Percentiles rank a stretch among this genome's conserved stretches.
phyloP scores from a whole-genome alignment of 1,140 invertebrate genomes.

The Lasioglossum albipes region DNA sequence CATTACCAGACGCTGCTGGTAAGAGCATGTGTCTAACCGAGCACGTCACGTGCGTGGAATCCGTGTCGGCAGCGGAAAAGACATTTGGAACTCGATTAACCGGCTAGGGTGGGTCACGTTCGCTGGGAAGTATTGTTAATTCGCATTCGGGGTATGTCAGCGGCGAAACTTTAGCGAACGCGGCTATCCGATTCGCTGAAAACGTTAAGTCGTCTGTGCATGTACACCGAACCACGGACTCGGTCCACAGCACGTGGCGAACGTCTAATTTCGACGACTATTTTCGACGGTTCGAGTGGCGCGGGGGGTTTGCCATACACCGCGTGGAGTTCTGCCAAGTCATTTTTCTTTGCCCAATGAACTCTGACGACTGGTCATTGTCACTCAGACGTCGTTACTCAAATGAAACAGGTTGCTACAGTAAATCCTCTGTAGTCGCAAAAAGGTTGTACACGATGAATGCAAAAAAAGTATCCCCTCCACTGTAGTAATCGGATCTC shows the following conservation, averaged over 20 bases:
- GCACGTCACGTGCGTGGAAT: background rate
- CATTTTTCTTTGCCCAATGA: constrained; percentile 26
- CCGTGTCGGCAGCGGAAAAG: background rate
- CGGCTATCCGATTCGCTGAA: background rate
- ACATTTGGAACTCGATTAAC: constrained; percentile 14
- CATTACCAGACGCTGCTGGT: too few species aligned
- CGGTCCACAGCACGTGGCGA: constrained; percentile 31
- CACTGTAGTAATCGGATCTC: too few species aligned
- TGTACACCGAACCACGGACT: background rate
- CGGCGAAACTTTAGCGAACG: background rate
- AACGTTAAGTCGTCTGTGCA: background rate
- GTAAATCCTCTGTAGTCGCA: too few species aligned
- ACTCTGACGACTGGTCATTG: background rate
- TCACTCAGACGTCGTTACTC: background rate
- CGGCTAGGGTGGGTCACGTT: background rate
- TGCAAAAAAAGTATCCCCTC: too few species aligned
- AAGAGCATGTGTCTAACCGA: background rate
- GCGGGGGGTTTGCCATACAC: constrained; percentile 3
- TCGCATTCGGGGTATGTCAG: background rate
- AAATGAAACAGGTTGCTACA: too few species aligned
- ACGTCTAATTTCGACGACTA: constrained; percentile 11
- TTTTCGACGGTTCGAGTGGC: constrained; percentile 5
- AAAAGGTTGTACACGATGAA: too few species aligned
- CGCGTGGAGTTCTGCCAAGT: constrained; percentile 26
- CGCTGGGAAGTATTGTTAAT: constrained; percentile 16